Percentiles rank a stretch among this genome's conserved stretches.
These are phyloP conservation scores for Cyanistes caeruleus DNA, from an alignment of 2,113 vertebrate genomes.

Conservation along the genomic window DNA sequence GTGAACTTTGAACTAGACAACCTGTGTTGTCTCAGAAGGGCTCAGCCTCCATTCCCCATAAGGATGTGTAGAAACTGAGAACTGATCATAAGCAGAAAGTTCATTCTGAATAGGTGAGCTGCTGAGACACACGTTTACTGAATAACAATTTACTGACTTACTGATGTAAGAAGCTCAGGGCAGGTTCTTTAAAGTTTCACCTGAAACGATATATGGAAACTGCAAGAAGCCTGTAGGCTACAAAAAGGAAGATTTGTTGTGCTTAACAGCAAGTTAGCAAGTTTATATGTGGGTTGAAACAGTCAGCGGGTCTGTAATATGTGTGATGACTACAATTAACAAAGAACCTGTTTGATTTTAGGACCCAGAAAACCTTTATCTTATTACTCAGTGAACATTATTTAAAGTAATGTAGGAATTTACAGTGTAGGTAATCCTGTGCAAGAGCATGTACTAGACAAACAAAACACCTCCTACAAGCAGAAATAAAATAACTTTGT, in stretches of 20 bases:
- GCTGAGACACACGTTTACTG: not conserved
- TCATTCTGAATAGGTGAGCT: not conserved
- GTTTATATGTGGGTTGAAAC: not conserved
- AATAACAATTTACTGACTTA: not conserved
- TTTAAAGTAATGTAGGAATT: not conserved
- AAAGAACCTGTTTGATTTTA: not conserved
- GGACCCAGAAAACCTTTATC: not conserved
- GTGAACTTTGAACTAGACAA: not conserved
- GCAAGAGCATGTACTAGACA: not conserved
- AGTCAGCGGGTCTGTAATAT: not conserved
- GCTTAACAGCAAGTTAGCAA: not conserved
- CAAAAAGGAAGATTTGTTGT: not conserved
- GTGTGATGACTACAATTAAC: not conserved
- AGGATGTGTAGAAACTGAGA: not conserved
- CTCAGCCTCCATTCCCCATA: not conserved
- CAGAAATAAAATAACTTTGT: accelerated
- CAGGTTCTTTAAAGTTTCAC: not conserved
- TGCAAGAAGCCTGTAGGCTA: not conserved
- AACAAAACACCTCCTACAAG: not conserved
- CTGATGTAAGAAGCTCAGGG: not conserved
- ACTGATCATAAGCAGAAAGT: not conserved
- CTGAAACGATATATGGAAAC: not conserved
- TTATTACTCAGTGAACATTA: not conserved
- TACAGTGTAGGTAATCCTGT: not conserved
- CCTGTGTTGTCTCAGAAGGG: not conserved